Conservation (phyloP, 2,113 vertebrate species). For the Cheirogaleus medius region DNA sequence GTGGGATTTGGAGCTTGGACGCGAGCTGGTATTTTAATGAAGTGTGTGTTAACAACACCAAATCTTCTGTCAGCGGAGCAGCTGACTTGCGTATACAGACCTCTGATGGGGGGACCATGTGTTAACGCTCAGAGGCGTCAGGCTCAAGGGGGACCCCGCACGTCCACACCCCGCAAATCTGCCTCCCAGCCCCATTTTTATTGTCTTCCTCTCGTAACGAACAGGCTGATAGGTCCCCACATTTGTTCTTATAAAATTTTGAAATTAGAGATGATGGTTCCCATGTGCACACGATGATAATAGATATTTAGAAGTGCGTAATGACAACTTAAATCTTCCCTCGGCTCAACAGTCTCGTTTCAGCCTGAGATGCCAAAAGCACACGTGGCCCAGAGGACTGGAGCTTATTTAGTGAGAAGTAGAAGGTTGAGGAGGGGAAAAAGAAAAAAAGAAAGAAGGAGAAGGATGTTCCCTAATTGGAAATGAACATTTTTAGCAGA, state of each 20-base stretch:
- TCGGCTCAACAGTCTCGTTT: background rate
- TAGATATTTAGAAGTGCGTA: background rate
- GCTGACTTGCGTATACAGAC: slow-evolving; percentile 89
- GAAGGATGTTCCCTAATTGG: background rate
- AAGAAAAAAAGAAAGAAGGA: background rate
- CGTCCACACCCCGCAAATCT: slow-evolving; percentile 77
- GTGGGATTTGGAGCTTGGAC: slow-evolving; percentile 88
- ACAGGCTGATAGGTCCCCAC: background rate
- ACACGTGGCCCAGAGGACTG: background rate
- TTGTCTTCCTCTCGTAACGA: slow-evolving; percentile 49
- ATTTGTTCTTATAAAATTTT: slow-evolving; percentile 26
- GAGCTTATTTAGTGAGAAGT: background rate
- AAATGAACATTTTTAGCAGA: background rate
- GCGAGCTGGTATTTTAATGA: slow-evolving; percentile 96
- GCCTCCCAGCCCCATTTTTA: slow-evolving; percentile 74
- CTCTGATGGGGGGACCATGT: slow-evolving; percentile 87
- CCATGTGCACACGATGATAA: background rate
- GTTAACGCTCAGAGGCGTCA: slow-evolving; percentile 87
- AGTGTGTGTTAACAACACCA: slow-evolving; percentile 88
- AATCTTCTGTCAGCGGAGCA: slow-evolving; percentile 86
- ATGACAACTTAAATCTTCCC: slow-evolving; percentile 17
- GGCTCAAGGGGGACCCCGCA: slow-evolving; percentile 71
- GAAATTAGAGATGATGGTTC: background rate
- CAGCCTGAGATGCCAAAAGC: background rate
- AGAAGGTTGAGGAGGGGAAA: background rate